Evolutionary conservation across 2,888 invertebrate species (phyloP), one percentile per base, ranked within the genome.

Genomic region (Rotaria socialis): DNA sequence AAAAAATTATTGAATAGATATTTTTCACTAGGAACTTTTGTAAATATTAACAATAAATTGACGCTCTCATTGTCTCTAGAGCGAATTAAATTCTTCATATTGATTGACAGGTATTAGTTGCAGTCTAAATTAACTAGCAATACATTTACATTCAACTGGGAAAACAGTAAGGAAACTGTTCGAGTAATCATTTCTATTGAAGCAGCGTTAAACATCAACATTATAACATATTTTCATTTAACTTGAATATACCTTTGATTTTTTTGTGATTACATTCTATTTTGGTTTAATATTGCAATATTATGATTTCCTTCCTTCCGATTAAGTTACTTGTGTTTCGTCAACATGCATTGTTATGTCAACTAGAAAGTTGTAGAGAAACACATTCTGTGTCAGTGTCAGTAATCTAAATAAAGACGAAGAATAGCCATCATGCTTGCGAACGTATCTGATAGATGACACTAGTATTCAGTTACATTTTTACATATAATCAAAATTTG

Each of bases 221-320:
- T 56, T 7, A 56, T 56, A 56, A 56, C 22, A 56, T 22, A 22
- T 0, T 50, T 6, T 50, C 1, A 1, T 16, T 67, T 67, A 16
- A 35, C 27, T 67, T 67, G 8, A 35, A 27, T 67, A 67, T 67
- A 16, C 14, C 27, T 27, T 16, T 67, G 35, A 27, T 16, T 67
- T 27, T 50, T 50, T 50, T 50, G 14, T 50, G 50, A 50, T 50
- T 50, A 50, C 27, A 67, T 67, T 11, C 35, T 67, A 67, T 16
- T 67, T 56, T 24, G 4, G 22, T 56, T 56, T 22, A 56, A 22
- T 56, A 56, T 56, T 56, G 6, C 22, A 56, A 35, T 67, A 67
- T 35, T 67, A 67, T 67, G 10, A 67, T 67, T 67, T 27, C 67
- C 27, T 67, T 67, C 35, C 67, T 67, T 67, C 67, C 35, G 67